Evolutionary conservation across 2,113 vertebrate species (phyloP).

Genomic region (Marcusenius ussheri): DNA sequence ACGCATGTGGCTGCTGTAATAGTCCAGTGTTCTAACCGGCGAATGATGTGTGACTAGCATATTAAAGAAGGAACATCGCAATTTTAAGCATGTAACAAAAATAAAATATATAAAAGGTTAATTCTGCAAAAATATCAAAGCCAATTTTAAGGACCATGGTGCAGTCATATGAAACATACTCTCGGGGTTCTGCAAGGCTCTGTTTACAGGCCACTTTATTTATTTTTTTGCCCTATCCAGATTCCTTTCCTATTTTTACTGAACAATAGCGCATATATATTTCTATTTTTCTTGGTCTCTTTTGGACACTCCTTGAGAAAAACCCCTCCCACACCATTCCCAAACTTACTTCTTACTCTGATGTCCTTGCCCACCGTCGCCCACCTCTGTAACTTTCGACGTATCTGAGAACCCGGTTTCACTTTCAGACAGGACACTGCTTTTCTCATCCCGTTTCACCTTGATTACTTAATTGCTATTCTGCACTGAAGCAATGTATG

Average conservation of each 20-base stretch:
- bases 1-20: background rate
- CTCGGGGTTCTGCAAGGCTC: background rate
- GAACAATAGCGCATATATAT: background rate
- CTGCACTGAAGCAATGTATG: background rate
- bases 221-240: background rate
- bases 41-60: background rate
- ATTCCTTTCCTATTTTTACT: background rate
- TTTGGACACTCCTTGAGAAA: background rate
- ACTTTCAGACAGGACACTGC: background rate
- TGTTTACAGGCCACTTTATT: background rate
- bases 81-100: background rate
- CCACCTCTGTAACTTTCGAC: background rate
- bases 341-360: background rate
- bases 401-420: background rate
- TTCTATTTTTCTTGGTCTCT: background rate
- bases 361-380: background rate
- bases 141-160: background rate
- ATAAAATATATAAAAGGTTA: background rate
- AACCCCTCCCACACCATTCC: background rate
- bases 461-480: background rate
- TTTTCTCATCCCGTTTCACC: background rate
- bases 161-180: background rate
- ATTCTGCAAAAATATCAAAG: background rate
- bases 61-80: background rate
- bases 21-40: background rate